Evolutionary conservation across 2,113 vertebrate genomes (phyloP).

Genomic region (Dasyurus viverrinus): DNA sequence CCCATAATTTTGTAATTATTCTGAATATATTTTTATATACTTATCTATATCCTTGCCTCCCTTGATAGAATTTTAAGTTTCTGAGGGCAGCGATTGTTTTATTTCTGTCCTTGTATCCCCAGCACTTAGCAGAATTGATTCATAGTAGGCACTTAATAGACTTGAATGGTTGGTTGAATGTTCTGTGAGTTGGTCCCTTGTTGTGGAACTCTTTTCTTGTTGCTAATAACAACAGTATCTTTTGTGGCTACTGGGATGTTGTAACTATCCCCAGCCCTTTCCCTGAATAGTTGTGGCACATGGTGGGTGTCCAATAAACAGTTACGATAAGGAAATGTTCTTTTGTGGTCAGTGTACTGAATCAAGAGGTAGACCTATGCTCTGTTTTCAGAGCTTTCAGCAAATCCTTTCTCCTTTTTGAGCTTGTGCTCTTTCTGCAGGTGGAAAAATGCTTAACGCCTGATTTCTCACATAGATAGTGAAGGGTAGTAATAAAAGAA

Average conservation of each 20-base stretch:
- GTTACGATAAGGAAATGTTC: constrained; percentile 17
- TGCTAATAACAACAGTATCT: background rate
- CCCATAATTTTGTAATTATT: background rate
- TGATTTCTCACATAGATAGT: constrained; percentile 7
- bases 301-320: background rate
- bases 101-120: background rate
- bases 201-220: background rate
- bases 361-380: background rate
- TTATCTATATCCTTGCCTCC: background rate
- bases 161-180: background rate
- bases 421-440: background rate
- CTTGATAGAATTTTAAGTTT: background rate
- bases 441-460: constrained; percentile 8
- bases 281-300: background rate
- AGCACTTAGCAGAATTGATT: background rate
- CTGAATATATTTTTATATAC: background rate
- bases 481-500: constrained; percentile 15
- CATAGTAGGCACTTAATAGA: background rate
- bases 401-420: background rate
- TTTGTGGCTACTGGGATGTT: background rate
- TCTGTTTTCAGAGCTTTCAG: constrained; percentile 16
- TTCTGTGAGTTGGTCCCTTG: background rate
- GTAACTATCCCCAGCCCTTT: background rate
- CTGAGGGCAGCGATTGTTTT: background rate
- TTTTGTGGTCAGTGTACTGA: background rate